Conservation (phyloP, 2,888 invertebrate genomes). For the Pyrochroa serraticornis region DNA sequence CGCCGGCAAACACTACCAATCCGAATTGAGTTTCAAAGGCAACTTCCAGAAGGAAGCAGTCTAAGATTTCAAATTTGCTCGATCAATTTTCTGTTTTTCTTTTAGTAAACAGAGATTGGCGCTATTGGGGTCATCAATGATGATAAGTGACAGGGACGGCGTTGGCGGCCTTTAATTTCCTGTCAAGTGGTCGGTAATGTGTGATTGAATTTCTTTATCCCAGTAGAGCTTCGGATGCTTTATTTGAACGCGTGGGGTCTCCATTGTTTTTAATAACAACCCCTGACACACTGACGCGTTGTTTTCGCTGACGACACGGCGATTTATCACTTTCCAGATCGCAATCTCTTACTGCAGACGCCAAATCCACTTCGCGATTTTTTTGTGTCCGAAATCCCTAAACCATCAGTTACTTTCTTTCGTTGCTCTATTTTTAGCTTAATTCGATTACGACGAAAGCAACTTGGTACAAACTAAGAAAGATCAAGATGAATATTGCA, state of each 20-base stretch:
- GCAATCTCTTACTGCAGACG: constrained; percentile 8
- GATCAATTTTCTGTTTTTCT: constrained; percentile 9
- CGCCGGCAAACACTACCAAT: too few relatives aligned
- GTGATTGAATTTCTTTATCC: constrained; percentile 10
- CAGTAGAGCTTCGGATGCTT: background rate
- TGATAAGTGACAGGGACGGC: constrained; percentile 13
- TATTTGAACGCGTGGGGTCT: background rate
- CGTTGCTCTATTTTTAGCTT: too few relatives aligned
- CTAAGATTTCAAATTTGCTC: constrained; percentile 11
- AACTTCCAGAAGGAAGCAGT: constrained; percentile 7
- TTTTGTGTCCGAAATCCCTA: constrained; percentile 3
- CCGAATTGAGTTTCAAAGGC: too few relatives aligned
- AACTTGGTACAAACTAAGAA: too few relatives aligned
- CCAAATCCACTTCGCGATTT: constrained; percentile 13
- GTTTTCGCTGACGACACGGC: background rate
- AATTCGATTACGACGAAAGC: too few relatives aligned
- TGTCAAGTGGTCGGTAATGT: constrained; percentile 20
- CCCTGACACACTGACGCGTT: background rate
- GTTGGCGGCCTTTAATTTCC: constrained; percentile 23
- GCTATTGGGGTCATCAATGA: constrained; percentile 14
- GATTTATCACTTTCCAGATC: constrained; percentile 11
- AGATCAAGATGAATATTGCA: too few relatives aligned
- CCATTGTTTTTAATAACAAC: constrained; percentile 13
- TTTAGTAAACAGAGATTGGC: constrained; percentile 22
- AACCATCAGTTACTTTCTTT: too few relatives aligned